Evolutionary conservation across 2,113 vertebrate species (phyloP), one percentile per base, ranked within the genome.

Genomic region (Nyctibius bracteatus): DNA sequence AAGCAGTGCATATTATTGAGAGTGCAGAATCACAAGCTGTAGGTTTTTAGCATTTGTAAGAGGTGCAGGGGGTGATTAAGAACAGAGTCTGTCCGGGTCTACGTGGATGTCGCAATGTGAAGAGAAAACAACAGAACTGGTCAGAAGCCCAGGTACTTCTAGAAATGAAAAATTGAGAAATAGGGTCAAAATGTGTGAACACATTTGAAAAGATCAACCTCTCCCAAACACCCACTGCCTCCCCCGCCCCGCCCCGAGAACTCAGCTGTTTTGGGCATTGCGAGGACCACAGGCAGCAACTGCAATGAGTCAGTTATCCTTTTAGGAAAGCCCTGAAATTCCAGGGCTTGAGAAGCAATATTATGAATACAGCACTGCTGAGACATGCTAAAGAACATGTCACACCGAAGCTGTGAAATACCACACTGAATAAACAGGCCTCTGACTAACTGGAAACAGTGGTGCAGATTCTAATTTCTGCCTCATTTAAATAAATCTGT

Each of bases 51-150:
- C 41, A 20, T 65, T 88, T 72, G 1, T 65, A 67, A 65, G 72
- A 81, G 19, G 15, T 63, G 37, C 59, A 81, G 63, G 21, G 10
- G 18, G 46, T 81, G 41, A 81, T 94, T 86, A 67, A 59, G 65
- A 79, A 10, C 39, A 65, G 33, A 54, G 63, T 92, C 47, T 91
- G 35, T 71, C 27, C 6, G 3, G 24, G 46, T 67, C 27, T 71
- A 2, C 1, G 0, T 51, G 57, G 30, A 31, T 80, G 19, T 68
- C 4, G 0, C 22, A 22, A 18, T 1, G 0, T 37, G 67, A 91
- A 62, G 63, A 57, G 47, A 83, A 90, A 51, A 33, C 31, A 77
- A 71, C 44, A 51, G 54, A 88, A 58, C 35, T 35, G 31, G 1
- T 65, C 70, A 78, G 87, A 91, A 89, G 41, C 57, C 41, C 39